Percentiles rank a stretch among this genome's conserved stretches.
phyloP scores from a whole-genome alignment of 2,797 vertebrate species.

The Manis crassicaudata region DNA sequence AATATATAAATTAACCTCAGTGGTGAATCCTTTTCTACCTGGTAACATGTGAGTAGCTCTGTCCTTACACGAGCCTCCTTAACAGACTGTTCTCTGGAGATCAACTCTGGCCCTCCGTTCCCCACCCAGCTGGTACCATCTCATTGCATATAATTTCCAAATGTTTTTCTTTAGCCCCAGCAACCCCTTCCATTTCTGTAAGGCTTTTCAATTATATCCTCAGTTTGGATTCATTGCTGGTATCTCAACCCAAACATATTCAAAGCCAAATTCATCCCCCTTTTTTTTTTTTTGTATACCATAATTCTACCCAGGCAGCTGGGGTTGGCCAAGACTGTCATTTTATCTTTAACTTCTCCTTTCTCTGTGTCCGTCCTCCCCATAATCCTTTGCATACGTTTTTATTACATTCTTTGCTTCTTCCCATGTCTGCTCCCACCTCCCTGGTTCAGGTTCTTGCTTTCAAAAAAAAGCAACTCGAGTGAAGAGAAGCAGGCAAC shows the following conservation, averaged over 20 bases:
- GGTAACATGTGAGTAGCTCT: background rate
- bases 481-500: background rate
- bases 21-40: background rate
- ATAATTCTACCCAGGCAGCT: background rate
- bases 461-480: constrained; percentile 2
- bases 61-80: background rate
- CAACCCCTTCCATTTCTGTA: background rate
- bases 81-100: background rate
- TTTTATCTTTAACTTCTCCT: background rate
- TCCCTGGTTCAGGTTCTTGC: background rate
- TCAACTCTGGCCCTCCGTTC: background rate
- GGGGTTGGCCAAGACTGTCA: background rate
- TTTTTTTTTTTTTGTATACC: background rate
- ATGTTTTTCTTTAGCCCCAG: background rate
- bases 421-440: background rate
- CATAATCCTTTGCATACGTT: background rate
- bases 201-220: background rate
- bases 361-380: background rate
- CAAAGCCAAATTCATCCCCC: background rate
- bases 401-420: background rate
- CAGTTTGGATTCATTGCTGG: background rate
- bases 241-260: background rate
- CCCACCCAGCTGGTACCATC: background rate
- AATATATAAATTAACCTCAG: background rate
- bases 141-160: background rate